A percentile compares a stretch with the other conserved stretches of the same genome.
These are phyloP conservation scores for Gallinago solitaria DNA, from an alignment of 2,797 vertebrate genomes.

Conservation along the genomic window DNA sequence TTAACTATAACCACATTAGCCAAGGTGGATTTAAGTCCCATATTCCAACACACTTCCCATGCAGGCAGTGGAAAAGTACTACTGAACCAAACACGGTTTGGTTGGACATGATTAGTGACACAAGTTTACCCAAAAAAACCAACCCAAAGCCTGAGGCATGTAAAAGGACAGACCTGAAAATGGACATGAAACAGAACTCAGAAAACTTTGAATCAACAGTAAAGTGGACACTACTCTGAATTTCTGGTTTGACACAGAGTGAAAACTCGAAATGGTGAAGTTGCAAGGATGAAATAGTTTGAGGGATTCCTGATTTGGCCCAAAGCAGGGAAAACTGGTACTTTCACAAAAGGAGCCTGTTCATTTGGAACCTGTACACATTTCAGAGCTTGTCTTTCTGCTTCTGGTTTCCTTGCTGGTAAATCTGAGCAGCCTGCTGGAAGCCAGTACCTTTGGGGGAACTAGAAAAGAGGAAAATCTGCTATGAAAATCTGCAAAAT, in stretches of 20 bases:
- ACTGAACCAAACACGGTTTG: neutral
- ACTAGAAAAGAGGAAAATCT: neutral
- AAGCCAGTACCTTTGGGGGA: neutral
- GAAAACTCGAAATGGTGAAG: neutral
- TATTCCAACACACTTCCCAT: neutral
- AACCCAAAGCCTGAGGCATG: neutral
- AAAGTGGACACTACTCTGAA: neutral
- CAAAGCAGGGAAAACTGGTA: neutral
- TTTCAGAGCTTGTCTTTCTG: neutral
- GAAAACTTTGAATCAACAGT: neutral
- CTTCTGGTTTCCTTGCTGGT: neutral
- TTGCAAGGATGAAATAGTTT: neutral
- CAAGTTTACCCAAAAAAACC: neutral
- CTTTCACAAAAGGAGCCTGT: neutral
- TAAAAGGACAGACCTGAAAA: neutral
- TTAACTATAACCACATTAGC: neutral
- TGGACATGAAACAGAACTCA: neutral
- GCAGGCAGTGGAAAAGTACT: neutral
- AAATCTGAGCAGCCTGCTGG: neutral
- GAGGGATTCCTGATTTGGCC: neutral
- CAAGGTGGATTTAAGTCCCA: neutral
- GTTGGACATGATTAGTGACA: neutral
- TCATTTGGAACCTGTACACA: neutral
- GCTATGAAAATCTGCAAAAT: neutral
- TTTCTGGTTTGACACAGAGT: neutral